Evolutionary conservation across 2,113 vertebrate genomes (phyloP).

Genomic region (Corythaeola cristata): DNA sequence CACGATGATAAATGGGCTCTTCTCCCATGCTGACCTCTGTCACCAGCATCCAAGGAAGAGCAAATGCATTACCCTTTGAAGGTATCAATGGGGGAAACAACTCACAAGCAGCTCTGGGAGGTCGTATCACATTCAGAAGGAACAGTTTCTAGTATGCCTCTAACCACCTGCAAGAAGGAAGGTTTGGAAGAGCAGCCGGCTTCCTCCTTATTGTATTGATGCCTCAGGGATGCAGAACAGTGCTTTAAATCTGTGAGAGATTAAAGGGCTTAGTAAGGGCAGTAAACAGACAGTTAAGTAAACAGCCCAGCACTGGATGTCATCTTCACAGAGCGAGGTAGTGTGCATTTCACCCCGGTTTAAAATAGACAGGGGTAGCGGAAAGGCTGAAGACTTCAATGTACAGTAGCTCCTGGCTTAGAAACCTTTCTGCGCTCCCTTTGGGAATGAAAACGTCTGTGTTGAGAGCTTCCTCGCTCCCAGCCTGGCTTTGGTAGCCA

Average conservation of each 20-base stretch:
- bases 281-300: constrained; percentile 72
- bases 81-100: neutral
- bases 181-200: constrained; percentile 1
- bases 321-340: constrained; percentile 68
- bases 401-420: constrained; percentile 44
- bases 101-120: constrained; percentile 20
- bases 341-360: constrained; percentile 67
- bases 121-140: neutral
- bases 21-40: constrained; percentile 2
- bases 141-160: neutral
- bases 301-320: constrained; percentile 73
- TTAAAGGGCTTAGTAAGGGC: constrained; percentile 57
- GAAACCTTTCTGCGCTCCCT: constrained; percentile 30
- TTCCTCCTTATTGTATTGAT: neutral
- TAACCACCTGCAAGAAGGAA: neutral
- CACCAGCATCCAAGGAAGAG: neutral
- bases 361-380: constrained; percentile 21
- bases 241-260: constrained; percentile 41
- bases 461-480: neutral
- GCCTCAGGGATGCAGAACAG: constrained; percentile 33
- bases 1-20: neutral
- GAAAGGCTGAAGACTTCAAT: constrained; percentile 46
- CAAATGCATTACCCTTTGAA: neutral
- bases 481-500: constrained; percentile 58
- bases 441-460: constrained; percentile 35